phyloP scores from a whole-genome alignment of 2,113 vertebrate species.

The Channa maculata region DNA sequence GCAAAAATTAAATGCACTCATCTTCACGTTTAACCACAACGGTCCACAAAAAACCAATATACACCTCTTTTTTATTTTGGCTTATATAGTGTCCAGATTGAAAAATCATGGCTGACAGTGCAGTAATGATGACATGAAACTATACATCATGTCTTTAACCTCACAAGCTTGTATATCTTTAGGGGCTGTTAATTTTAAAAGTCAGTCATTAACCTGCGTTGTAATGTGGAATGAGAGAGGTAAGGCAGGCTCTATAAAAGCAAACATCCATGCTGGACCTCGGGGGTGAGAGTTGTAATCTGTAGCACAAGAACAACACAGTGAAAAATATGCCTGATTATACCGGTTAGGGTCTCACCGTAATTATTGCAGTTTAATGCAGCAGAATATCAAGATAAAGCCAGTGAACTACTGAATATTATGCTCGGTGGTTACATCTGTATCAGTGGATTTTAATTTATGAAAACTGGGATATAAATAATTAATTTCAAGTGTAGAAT shows the following conservation, averaged over 20 bases:
- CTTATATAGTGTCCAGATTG: slow-evolving; percentile 16
- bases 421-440: too few relatives aligned
- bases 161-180: slow-evolving; percentile 72
- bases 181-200: slow-evolving; percentile 80
- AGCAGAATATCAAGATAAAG: too few relatives aligned
- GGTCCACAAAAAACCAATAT: slow-evolving; percentile 27
- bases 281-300: too few relatives aligned
- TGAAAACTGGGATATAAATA: background rate
- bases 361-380: too few relatives aligned
- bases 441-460: background rate
- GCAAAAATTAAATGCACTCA: background rate
- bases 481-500: too few relatives aligned
- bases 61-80: slow-evolving; percentile 32
- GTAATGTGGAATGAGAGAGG: slow-evolving; percentile 58
- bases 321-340: background rate
- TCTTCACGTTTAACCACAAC: background rate
- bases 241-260: slow-evolving; percentile 65
- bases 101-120: too few relatives aligned
- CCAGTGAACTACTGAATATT: too few relatives aligned
- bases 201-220: slow-evolving; percentile 75
- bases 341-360: too few relatives aligned
- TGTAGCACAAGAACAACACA: background rate
- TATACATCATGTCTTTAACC: slow-evolving; percentile 67
- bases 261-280: slow-evolving; percentile 45
- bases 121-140: slow-evolving; percentile 59